These are phyloP conservation scores for Brevimyrus niger DNA, from an alignment of 2,113 vertebrate species.

Conservation along the genomic window DNA sequence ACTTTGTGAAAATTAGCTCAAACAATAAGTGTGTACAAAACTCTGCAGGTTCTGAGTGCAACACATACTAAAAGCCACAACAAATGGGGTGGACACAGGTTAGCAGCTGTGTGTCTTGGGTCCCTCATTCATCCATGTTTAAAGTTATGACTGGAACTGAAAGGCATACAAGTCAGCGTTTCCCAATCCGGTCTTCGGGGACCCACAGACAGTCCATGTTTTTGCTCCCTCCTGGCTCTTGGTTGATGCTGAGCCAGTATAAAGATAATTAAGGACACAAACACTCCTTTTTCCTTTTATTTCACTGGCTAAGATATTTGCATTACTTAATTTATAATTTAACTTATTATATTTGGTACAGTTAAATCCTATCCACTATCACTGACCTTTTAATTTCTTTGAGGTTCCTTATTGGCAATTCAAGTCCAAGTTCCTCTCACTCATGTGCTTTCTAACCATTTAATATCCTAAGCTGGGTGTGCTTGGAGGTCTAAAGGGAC, in stretches of 20 bases:
- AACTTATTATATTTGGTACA: neutral
- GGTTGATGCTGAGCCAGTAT: no score
- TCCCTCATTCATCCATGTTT: neutral
- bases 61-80: neutral
- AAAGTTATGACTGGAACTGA: neutral
- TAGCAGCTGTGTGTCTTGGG: neutral
- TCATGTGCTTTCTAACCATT: neutral
- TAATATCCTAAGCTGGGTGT: neutral
- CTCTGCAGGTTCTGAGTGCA: neutral
- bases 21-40: neutral
- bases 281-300: neutral
- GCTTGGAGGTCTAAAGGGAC: neutral
- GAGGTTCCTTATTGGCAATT: neutral
- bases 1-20: neutral
- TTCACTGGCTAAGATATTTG: neutral
- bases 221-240: no score
- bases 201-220: no score
- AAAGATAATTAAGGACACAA: slow-evolving; percentile 14
- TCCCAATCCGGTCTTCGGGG: no score
- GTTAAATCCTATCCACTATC: neutral
- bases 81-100: neutral
- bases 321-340: neutral
- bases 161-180: neutral
- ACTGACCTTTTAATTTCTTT: neutral
- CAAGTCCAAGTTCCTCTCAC: neutral